Evolutionary conservation across 2,113 vertebrate genomes (phyloP).

Genomic region (Rafetus swinhoei): DNA sequence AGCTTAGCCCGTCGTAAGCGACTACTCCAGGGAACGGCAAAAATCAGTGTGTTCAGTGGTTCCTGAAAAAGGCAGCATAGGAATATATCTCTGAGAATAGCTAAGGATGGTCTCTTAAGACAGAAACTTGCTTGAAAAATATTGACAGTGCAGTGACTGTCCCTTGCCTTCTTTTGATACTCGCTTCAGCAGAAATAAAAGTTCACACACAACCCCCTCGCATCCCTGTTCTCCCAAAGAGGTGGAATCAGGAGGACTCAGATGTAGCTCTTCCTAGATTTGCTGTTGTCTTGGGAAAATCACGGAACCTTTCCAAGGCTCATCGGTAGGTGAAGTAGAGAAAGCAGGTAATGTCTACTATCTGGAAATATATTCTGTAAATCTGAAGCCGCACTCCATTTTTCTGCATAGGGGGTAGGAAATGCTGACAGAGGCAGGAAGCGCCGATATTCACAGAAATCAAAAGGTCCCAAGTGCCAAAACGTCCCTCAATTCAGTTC

Average conservation of each 20-base stretch:
- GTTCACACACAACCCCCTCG: not conserved
- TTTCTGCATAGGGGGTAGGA: not conserved
- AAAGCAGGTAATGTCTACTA: not conserved
- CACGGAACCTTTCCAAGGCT: accelerated
- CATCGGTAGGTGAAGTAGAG: not conserved
- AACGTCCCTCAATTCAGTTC: not conserved
- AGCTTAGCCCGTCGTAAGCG: too few relatives aligned
- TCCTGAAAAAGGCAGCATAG: not conserved
- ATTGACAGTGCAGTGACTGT: accelerated
- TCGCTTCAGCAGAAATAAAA: not conserved
- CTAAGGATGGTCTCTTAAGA: not conserved
- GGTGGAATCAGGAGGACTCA: accelerated
- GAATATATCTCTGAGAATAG: not conserved
- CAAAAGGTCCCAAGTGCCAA: not conserved
- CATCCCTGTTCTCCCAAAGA: not conserved
- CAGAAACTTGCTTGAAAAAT: not conserved
- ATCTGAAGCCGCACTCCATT: not conserved
- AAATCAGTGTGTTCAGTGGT: not conserved
- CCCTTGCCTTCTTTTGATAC: not conserved
- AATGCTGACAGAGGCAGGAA: not conserved
- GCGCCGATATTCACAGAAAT: not conserved
- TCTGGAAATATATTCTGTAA: accelerated
- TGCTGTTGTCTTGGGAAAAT: not conserved
- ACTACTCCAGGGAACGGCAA: not conserved
- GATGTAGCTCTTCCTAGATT: accelerated